Evolutionary conservation across 1,140 invertebrate genomes (phyloP).

Genomic region (Macrobrachium rosenbergii): DNA sequence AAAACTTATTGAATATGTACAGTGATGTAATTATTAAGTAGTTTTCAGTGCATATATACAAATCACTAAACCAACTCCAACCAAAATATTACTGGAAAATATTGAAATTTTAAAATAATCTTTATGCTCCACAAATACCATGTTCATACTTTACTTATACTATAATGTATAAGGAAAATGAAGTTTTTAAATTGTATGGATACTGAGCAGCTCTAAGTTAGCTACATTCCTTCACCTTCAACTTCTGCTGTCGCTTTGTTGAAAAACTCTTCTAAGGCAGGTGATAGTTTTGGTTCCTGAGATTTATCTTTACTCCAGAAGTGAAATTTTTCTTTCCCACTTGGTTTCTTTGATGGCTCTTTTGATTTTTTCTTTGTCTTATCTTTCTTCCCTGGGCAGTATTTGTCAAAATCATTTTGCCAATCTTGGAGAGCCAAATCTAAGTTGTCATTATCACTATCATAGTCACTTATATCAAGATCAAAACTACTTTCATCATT

Average conservation of each 20-base stretch:
- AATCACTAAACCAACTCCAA: too few species aligned
- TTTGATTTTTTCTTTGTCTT: neutral
- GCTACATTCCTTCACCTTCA: too few species aligned
- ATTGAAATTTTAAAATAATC: too few species aligned
- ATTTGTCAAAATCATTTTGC: slow-evolving; percentile 44
- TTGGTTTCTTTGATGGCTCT: neutral
- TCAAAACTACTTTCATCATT: slow-evolving; percentile 49
- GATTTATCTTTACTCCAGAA: slow-evolving; percentile 23
- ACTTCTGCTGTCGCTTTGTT: slow-evolving; percentile 15
- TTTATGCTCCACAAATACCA: too few species aligned
- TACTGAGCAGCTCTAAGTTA: too few species aligned
- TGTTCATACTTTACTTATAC: too few species aligned
- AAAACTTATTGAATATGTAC: too few species aligned
- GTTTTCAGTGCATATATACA: too few species aligned
- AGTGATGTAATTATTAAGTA: too few species aligned
- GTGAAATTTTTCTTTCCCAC: slow-evolving; percentile 30
- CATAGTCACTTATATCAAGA: slow-evolving; percentile 49
- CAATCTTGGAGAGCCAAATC: slow-evolving; percentile 40
- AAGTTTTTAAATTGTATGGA: too few species aligned
- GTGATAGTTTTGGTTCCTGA: slow-evolving; percentile 17
- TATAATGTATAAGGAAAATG: too few species aligned
- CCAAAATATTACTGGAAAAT: too few species aligned
- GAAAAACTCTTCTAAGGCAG: slow-evolving; percentile 23
- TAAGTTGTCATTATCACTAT: slow-evolving; percentile 53
- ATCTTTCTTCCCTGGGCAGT: neutral